Evolutionary conservation across 2,113 vertebrate species (phyloP), one percentile per base, ranked within the genome.

Genomic region (Tachysurus fulvidraco): DNA sequence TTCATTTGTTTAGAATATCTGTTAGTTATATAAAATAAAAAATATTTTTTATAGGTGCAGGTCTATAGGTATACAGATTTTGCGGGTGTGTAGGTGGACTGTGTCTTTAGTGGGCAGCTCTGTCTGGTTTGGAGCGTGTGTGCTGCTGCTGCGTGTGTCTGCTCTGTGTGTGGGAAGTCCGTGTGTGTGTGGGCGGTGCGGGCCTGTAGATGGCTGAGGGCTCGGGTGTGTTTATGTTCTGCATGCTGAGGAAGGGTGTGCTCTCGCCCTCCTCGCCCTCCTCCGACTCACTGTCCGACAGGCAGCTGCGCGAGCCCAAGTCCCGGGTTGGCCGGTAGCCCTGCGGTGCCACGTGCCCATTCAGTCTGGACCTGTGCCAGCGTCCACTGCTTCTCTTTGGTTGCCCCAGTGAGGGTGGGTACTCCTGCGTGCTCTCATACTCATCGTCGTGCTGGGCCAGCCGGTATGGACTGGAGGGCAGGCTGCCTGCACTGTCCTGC

Each of bases 1-100:
- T 98, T 97, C 95, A 96, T 97, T 99, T 96, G 96, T 98, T 97
- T 99, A 97, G 96, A 97, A 96, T 95, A 96, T 96, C 94, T 97
- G 94, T 97, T 96, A 97, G 96, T 97, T 98, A 97, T 98, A 98
- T 96, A 98, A 98, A 99, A 99, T 98, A 99, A 98, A 83, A 99
- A 98, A 98, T 96, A 96, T 95, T 96, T 96, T 80, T 96, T 95
- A 95, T 95, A 95, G 95, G 94, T 96, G 95, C 94, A 95, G 93
- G 93, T 96, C 94, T 95, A 94, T 95, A 94, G 94, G 54, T 95
- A 95, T 95, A 95, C 94, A 92, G 92, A 93, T 92, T 94, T 93
- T 88, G 86, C 59, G 21, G 71, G 92, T 90, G 73, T 77, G 65
- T 89, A 85, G 82, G 81, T 91, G 80, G 78, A 44, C 17, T 80